Conservation (phyloP, 2,888 invertebrate species). For the Hecatera dysodea region DNA sequence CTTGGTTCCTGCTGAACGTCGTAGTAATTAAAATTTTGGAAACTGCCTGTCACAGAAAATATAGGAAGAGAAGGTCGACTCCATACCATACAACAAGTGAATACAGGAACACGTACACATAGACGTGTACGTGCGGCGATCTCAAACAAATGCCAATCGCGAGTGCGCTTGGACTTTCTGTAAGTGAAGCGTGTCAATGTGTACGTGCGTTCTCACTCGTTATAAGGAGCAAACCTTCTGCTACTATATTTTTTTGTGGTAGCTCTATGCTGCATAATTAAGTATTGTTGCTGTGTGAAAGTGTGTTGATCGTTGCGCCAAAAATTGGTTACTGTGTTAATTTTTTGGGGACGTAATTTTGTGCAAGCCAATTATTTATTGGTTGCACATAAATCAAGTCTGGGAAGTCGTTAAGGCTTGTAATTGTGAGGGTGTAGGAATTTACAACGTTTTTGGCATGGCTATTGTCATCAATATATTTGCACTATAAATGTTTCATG, state of each 20-base stretch:
- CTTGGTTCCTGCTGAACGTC: constrained; percentile 56
- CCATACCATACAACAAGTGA: background rate
- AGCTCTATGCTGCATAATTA: constrained; percentile 55
- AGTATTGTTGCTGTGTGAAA: constrained; percentile 38
- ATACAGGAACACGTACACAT: background rate
- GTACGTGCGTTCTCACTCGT: background rate
- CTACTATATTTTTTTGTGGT: background rate
- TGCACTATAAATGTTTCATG: background rate
- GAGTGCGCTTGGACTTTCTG: background rate
- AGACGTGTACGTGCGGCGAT: background rate
- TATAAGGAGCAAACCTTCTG: background rate
- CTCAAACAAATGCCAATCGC: background rate
- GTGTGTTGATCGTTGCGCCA: constrained; percentile 42
- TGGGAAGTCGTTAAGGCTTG: constrained; percentile 10
- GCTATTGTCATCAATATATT: background rate
- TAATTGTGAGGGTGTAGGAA: background rate
- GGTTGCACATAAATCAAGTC: constrained; percentile 26
- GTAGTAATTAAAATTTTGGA: constrained; percentile 70
- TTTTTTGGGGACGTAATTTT: constrained; percentile 35
- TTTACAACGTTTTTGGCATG: background rate
- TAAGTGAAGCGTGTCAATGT: constrained; percentile 1
- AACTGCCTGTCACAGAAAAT: constrained; percentile 48
- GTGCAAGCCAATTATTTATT: constrained; percentile 27
- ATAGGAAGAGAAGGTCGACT: background rate
- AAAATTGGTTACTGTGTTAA: constrained; percentile 40